Percentiles rank a stretch among this genome's conserved stretches.
phyloP scores from a whole-genome alignment of 2,888 invertebrate genomes.

The Vannuccia rotundouncinata region DNA sequence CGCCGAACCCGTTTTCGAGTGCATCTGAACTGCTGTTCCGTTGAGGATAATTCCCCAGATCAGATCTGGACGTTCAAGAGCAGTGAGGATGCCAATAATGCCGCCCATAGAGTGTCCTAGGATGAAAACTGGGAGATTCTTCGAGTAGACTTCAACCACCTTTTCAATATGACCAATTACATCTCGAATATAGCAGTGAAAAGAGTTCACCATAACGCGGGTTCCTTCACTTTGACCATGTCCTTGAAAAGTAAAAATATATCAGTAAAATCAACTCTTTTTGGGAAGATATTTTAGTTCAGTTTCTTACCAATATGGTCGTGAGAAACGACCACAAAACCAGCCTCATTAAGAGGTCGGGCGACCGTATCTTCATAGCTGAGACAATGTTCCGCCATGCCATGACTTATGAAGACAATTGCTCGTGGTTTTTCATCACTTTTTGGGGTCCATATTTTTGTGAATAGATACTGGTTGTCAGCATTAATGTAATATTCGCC shows the following conservation, averaged over 20 bases:
- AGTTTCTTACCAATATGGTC: conserved; percentile 49
- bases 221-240: conserved; percentile 57
- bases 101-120: conserved; percentile 60
- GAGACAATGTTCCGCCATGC: conserved; percentile 48
- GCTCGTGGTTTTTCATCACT: conserved; percentile 41
- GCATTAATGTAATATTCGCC: neutral
- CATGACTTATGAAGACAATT: conserved; percentile 49
- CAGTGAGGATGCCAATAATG: conserved; percentile 51
- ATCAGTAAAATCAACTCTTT: too few relatives aligned
- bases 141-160: conserved; percentile 47
- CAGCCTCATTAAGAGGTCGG: conserved; percentile 43
- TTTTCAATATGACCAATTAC: conserved; percentile 52
- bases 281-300: too few relatives aligned
- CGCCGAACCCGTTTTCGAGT: conserved; percentile 43
- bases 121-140: conserved; percentile 51
- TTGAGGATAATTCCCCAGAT: conserved; percentile 55
- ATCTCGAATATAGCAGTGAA: conserved; percentile 53
- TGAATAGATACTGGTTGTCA: neutral
- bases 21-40: conserved; percentile 51
- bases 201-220: conserved; percentile 49
- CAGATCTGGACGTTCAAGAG: conserved; percentile 48
- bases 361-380: conserved; percentile 45
- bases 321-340: conserved; percentile 48
- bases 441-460: neutral
- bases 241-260: conserved; percentile 45